Percentiles rank a stretch among this genome's conserved stretches.
phyloP scores from a whole-genome alignment of 2,888 invertebrate species.

The Arenicola marina region DNA sequence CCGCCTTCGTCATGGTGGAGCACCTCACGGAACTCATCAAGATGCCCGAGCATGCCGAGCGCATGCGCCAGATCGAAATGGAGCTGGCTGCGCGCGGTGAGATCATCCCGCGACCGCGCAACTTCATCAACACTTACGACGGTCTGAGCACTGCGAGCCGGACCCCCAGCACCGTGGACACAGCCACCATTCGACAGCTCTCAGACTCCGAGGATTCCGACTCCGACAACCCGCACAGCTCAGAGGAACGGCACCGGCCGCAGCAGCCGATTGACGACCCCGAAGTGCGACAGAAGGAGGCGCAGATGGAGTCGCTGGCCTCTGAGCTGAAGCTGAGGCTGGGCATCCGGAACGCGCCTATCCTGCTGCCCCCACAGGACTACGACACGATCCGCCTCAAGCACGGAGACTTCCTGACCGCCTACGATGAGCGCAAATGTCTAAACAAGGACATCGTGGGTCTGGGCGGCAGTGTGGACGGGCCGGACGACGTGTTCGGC shows the following conservation, averaged over 20 bases:
- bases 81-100: constrained; percentile 46
- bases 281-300: neutral
- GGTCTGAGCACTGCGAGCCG: neutral
- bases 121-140: neutral
- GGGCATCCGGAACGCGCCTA: constrained; percentile 33
- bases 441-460: constrained; percentile 20
- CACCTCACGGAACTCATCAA: constrained; percentile 80
- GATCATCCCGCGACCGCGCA: constrained; percentile 1
- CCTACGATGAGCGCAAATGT: constrained; percentile 13
- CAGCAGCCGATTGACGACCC: neutral
- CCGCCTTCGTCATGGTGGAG: constrained; percentile 82
- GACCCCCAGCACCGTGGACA: neutral
- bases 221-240: neutral
- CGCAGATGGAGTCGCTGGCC: constrained; percentile 84
- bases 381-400: constrained; percentile 19
- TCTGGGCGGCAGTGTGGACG: neutral
- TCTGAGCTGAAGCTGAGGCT: constrained; percentile 85
- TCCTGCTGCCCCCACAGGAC: constrained; percentile 24
- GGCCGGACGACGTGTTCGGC: neutral
- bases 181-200: too few relatives aligned
- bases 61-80: constrained; percentile 79
- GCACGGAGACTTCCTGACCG: constrained; percentile 63
- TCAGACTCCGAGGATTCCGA: neutral
- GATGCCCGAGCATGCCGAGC: constrained; percentile 84
- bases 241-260: neutral